Base-by-base conservation (phyloP, 2,888 invertebrate genomes). In the Chrysolina haemoptera region DNA sequence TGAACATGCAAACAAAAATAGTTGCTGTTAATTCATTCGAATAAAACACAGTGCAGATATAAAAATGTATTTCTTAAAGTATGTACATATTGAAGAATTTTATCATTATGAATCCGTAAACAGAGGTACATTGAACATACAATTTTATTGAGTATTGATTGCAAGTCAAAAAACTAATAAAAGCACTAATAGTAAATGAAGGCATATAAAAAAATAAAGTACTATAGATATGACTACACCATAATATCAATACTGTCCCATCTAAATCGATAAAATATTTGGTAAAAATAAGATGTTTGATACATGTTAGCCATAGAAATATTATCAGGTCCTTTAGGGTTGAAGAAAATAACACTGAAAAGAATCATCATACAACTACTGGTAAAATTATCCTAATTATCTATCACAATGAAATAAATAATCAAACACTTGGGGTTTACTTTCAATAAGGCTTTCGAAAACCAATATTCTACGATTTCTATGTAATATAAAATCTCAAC, bases 91-190 rank as follows among this genome's bases (percentile, higher is more conserved):
- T 22, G 11, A n/a, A 59, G n/a, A 59, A 59, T 59, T 16, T 8
- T 5, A 0, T 14, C 1, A 14, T 12, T n/a, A 27, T 59, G 35
- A 35, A 10, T n/a, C n/a, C 35, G 9, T 35, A 35, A 22, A 27
- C 22, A 59, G n/a, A n/a, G n/a, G n/a, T 27, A 59, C n/a, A 27
- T 0, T 0, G n/a, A 59, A 59, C 9, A 59, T 12, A 14, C 27
- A 35, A 35, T 35, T 35, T 35, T 59, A 14, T 27, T 59, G 59
- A 35, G 59, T 59, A 59, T 59, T 59, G 59, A 59, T 59, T 35
- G 59, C 59, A 35, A 59, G 35, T 59, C 9, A n/a, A 27, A 59
- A 0, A 5, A 20, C 20, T 53, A 20, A 59, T 27, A 9, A 59
- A 27, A 22, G 59, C 59, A 59, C 9, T 8, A n/a, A 59, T 59